phyloP scores from a whole-genome alignment of 1,140 invertebrate species.

The Chlorops oryzae region DNA sequence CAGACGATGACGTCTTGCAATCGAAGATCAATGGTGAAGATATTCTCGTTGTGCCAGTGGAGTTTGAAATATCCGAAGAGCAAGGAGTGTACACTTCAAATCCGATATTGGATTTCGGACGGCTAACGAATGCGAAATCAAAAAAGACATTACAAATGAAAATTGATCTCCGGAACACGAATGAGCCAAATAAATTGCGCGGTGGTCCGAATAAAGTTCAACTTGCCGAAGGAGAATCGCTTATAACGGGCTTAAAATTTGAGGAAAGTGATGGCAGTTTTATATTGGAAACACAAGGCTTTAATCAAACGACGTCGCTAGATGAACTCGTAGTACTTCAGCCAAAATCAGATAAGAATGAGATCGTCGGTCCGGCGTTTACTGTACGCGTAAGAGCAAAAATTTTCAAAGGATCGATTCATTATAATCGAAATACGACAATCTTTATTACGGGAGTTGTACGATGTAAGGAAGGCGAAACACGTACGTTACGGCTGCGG shows the following conservation, averaged over 20 bases:
- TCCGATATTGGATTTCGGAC: constrained; percentile 77
- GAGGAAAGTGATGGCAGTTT: constrained; percentile 28
- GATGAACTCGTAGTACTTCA: constrained; percentile 27
- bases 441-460: constrained; percentile 26
- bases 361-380: constrained; percentile 22
- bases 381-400: constrained; percentile 34
- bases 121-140: constrained; percentile 42
- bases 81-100: constrained; percentile 70
- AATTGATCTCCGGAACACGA: constrained; percentile 28
- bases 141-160: constrained; percentile 24
- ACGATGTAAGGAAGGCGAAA: constrained; percentile 15
- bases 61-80: constrained; percentile 72
- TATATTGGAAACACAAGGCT: constrained; percentile 25
- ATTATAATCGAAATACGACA: constrained; percentile 30
- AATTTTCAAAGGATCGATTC: constrained; percentile 33
- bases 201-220: too few relatives aligned
- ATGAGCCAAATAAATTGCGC: too few relatives aligned
- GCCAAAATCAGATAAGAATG: too few relatives aligned
- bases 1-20: not conserved
- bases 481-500: constrained; percentile 25
- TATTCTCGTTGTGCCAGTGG: constrained; percentile 74
- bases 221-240: too few relatives aligned
- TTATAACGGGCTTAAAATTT: constrained; percentile 30
- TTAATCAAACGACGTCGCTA: constrained; percentile 26
- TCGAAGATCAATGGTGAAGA: constrained; percentile 22